Evolutionary conservation across 2,113 vertebrate genomes (phyloP).

Genomic region (Boleophthalmus pectinirostris): DNA sequence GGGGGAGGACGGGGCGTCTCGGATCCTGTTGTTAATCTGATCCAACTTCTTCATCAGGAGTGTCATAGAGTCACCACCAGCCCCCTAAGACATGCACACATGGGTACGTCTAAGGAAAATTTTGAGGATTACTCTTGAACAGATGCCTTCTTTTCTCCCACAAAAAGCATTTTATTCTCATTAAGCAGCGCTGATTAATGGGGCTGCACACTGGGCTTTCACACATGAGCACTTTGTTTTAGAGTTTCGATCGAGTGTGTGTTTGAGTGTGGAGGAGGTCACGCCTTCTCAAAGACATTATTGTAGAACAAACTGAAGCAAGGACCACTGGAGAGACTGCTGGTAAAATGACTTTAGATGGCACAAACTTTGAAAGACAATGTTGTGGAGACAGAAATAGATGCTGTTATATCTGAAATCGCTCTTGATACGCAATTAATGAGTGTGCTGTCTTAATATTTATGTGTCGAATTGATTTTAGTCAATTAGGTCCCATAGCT

Average conservation of each 20-base stretch:
- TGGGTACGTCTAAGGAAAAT: constrained; percentile 10
- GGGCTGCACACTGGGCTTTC: constrained; percentile 9
- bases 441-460: no score
- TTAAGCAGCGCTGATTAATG: constrained; percentile 33
- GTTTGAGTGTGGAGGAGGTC: constrained; percentile 23
- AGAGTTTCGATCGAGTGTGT: constrained; percentile 9
- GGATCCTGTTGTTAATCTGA: constrained; percentile 75
- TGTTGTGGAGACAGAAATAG: neutral
- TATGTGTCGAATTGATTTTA: no score
- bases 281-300: constrained; percentile 37
- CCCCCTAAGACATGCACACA: constrained; percentile 29
- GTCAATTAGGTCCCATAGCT: no score
- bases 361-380: neutral
- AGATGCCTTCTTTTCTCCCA: constrained; percentile 5
- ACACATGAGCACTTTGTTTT: constrained; percentile 27
- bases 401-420: neutral
- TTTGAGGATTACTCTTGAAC: constrained; percentile 18
- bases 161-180: constrained; percentile 12
- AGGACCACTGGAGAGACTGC: neutral
- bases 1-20: constrained; percentile 70
- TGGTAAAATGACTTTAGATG: neutral
- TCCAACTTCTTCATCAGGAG: constrained; percentile 81
- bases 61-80: constrained; percentile 77
- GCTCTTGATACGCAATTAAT: no score
- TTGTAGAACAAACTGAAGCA: constrained; percentile 4